A percentile compares a stretch with the other conserved stretches of the same genome.
Evolutionary conservation across 2,113 vertebrate species (phyloP).

Genomic region (Tamias sibiricus): DNA sequence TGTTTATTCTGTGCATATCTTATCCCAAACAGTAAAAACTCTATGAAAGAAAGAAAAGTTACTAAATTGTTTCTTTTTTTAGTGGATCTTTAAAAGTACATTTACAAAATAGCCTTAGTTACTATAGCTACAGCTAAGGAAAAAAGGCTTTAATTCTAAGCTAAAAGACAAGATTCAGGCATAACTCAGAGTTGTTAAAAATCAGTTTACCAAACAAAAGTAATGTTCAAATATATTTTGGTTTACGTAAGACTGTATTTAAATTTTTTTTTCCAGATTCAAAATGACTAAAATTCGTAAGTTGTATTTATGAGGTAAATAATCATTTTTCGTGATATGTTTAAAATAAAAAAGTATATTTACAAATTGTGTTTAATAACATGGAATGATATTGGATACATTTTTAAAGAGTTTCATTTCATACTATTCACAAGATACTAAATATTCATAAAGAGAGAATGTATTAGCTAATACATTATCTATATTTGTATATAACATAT

Average conservation of each 20-base stretch:
- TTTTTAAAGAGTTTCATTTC: not conserved
- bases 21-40: not conserved
- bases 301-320: not conserved
- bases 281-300: not conserved
- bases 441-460: not conserved
- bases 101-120: constrained; percentile 1
- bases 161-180: not conserved
- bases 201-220: not conserved
- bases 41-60: not conserved
- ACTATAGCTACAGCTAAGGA: not conserved
- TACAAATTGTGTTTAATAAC: not conserved
- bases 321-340: not conserved
- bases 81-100: not conserved
- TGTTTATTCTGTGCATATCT: not conserved
- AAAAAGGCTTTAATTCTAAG: not conserved
- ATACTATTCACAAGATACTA: not conserved
- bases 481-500: no score
- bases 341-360: not conserved
- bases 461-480: not conserved
- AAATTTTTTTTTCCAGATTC: not conserved
- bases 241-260: not conserved
- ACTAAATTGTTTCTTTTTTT: not conserved
- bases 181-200: not conserved
- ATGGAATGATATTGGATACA: not conserved
- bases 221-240: not conserved